Evolutionary conservation across 2,888 invertebrate species (phyloP), one percentile per base, ranked within the genome.

Genomic region (Pardosa pseudoannulata): DNA sequence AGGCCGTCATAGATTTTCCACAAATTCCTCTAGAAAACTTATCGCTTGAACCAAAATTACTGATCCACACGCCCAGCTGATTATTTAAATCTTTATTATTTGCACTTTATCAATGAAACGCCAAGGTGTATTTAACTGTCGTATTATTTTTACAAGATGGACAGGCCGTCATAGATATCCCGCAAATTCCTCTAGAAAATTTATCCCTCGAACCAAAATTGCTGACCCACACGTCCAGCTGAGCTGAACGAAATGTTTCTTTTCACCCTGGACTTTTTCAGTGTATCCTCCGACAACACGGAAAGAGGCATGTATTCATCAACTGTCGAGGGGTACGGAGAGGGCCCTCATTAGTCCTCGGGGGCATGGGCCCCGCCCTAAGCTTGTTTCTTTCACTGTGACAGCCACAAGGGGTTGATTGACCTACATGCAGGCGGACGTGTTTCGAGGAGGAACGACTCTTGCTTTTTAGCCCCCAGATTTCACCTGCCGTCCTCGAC

Each of bases 311-410:
- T 39, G 1, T 65, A 82, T 82, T 71, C 76, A 76, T 82, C 82
- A 71, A 29, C 82, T 56, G 29, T 82, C 82, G 62, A n/a, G 1
- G 23, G 41, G 62, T 68, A 28, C 41, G 1, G n/a, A n/a, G n/a
- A 46, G 56, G 68, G 13, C 0, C 36, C 79, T 79, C 85, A 79
- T 85, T 85, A 85, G 74, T 85, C 65, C 67, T 50, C n/a, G 13
- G 83, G 78, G 83, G 65, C 67, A 46, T 11, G 9, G 74, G 70
- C 41, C 36, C 85, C 79, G 74, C 85, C 85, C 73, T 73, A 73
- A 41, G 62, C 85, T 39, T 86, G 85, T 86, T 65, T 31, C 73
- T 16, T 39, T 62, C 75, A 41, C 29, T 62, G 31, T 27, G 41
- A 76, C 46, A 32, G 39, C 7, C 64, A 19, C 36, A 62, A 83